These are phyloP conservation scores for Dromococcyx pavoninus DNA, from an alignment of 2,797 vertebrate genomes.

Conservation along the genomic window DNA sequence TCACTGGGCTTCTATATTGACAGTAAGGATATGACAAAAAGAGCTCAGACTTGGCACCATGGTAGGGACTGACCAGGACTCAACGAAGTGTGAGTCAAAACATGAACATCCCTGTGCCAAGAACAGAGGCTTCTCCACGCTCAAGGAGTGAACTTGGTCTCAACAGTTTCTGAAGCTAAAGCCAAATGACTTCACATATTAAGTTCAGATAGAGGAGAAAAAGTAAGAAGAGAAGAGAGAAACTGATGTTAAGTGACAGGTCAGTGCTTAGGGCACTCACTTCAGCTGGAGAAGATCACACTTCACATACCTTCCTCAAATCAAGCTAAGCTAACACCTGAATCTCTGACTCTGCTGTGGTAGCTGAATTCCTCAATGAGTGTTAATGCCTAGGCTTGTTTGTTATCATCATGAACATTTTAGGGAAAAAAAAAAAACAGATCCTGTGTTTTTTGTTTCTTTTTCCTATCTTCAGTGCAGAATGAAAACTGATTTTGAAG, in stretches of 20 bases:
- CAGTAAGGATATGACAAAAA: background rate
- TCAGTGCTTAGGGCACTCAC: background rate
- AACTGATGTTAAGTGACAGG: background rate
- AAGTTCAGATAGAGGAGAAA: background rate
- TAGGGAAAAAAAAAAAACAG: background rate
- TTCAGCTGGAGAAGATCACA: background rate
- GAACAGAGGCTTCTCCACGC: background rate
- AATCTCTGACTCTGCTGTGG: background rate
- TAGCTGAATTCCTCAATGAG: background rate
- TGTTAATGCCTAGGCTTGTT: background rate
- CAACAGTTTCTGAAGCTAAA: background rate
- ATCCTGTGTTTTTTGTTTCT: background rate
- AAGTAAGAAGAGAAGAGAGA: background rate
- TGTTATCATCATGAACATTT: background rate
- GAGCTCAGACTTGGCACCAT: background rate
- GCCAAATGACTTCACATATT: background rate
- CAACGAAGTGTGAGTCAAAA: background rate
- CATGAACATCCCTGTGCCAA: background rate
- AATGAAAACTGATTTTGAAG: background rate
- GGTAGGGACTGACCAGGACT: background rate
- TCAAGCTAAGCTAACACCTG: background rate
- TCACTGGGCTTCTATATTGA: background rate
- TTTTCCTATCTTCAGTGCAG: background rate
- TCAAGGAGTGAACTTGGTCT: background rate
- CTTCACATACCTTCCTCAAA: background rate